Evolutionary conservation across 53 echinoderm and acorn worm species (phyloP), one percentile per base, ranked within the genome.

Genomic region (Antedon mediterranea): DNA sequence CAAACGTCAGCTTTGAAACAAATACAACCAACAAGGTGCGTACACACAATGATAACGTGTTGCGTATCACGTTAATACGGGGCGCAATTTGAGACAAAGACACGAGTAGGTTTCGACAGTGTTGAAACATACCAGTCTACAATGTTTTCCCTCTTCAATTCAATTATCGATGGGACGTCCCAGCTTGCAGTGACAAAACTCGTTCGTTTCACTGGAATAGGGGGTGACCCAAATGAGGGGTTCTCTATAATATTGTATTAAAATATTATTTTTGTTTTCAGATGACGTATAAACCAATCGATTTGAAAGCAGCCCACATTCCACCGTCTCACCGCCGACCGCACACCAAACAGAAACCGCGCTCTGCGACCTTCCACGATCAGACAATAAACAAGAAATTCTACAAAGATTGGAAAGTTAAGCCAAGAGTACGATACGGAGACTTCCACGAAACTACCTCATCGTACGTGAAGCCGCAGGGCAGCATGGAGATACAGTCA

Each of bases 371-470:
- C 34, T 97, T 97, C 82, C 87, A 97, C 33, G 97, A 92, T 81
- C 87, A 87, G 71, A 97, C 92, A 33, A 94, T 91, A 31, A 91
- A 94, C 82, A 94, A 92, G 32, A 86, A 89, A 31, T 94, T 89
- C 82, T 94, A 83, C 89, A 78, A 87, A 72, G 83, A 94, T 81
- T 94, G 95, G 95, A 89, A 89, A 18, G 87, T 85, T 7, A 84
- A 94, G 30, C 89, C 95, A 2, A 84, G 95, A 33, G 87, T 94
- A 18, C 85, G 95, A 34, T 94, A 91, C 41, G 91, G 91, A 20
- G 91, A 94, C 74, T 81, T 94, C 32, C 89, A 89, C 33, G 95
- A 94, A 70, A 85, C 85, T 28, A 86, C 86, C 7, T 23, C 11
- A 5, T 83, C 86, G n/a, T 94, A 94, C 85, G 33, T 89, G 4